Base-by-base conservation (phyloP, 2,797 vertebrate genomes). In the Thalassophryne amazonica region DNA sequence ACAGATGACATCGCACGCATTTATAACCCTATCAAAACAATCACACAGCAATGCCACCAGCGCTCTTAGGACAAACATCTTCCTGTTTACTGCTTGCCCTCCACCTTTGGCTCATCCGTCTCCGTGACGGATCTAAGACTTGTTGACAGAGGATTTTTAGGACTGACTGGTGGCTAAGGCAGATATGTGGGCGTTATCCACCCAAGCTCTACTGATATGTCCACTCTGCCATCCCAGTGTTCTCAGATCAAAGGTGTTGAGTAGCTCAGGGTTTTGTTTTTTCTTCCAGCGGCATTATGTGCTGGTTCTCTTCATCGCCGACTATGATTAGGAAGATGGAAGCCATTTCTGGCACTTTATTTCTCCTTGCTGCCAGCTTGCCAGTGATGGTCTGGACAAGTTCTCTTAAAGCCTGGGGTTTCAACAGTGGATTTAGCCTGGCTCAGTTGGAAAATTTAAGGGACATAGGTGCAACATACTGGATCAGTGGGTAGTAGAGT, bases 141-240 rank as follows among this genome's bases (percentile, higher is more conserved):
- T 84, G 85, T 84, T 83, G 87, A 86, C 72, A 36, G 65, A 72
- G 52, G 69, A 63, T 39, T 76, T 85, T 80, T 57, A 70, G 27
- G 52, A 46, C 66, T 53, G 50, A 65, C 75, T 76, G 57, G 50
- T 69, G 81, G 42, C 53, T 62, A 34, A 62, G 52, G 60, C 61
- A 80, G 86, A 85, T 86, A 83, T 63, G 73, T 16, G 59, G 58
- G 39, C 82, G 72, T 88, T 87, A 88, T 89, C 88, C 82, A 69
- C 61, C 60, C 51, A 58, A 56, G 57, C 73, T 80, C 51, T 33
- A 42, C 70, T 64, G 72, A 71, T 74, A 70, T 76, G 83, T 77
- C 73, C 69, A 69, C 23, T 16, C 59, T 69, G 53, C 58, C 43
- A 34, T 71, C 62, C 61, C 46, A 38, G 64, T 45, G 36, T 35